Percentiles rank a stretch among this genome's conserved stretches.
Evolutionary conservation across 1,140 invertebrate genomes (phyloP).

Genomic region (Asbolus verrucosus): DNA sequence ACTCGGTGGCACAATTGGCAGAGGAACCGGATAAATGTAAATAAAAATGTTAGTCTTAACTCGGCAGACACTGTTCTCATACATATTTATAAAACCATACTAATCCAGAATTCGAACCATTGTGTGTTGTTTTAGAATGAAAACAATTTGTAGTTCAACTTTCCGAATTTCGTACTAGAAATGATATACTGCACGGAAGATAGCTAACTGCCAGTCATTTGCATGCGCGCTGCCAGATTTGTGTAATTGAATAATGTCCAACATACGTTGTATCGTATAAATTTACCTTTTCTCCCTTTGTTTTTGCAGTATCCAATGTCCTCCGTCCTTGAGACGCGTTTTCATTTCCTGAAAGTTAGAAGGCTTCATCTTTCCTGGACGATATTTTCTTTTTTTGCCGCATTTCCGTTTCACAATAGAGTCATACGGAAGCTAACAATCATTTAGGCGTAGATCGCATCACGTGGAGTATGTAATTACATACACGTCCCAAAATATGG

Average conservation of each 20-base stretch:
- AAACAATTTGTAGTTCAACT: slow-evolving; percentile 35
- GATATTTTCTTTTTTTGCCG: slow-evolving; percentile 32
- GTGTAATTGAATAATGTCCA: slow-evolving; percentile 25
- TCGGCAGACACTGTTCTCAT: slow-evolving; percentile 15
- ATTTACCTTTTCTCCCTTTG: slow-evolving; percentile 12
- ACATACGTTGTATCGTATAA: slow-evolving; percentile 28
- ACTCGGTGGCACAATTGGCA: slow-evolving; percentile 19
- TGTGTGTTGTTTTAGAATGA: slow-evolving; percentile 16
- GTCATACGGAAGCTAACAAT: slow-evolving; percentile 13
- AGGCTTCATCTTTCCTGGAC: slow-evolving; percentile 23
- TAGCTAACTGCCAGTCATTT: slow-evolving; percentile 36
- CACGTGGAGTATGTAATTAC: not conserved
- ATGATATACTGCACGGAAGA: slow-evolving; percentile 26
- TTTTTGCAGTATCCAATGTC: not conserved
- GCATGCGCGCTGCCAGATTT: slow-evolving; percentile 29
- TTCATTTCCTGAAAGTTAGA: slow-evolving; percentile 34
- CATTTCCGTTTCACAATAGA: slow-evolving; percentile 21
- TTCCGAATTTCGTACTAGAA: slow-evolving; percentile 30
- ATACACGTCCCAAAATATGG: no score
- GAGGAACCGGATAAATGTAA: slow-evolving; percentile 20
- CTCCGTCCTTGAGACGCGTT: slow-evolving; percentile 22
- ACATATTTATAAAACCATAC: slow-evolving; percentile 16
- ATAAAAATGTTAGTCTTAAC: slow-evolving; percentile 29
- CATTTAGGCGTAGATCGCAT: slow-evolving; percentile 3
- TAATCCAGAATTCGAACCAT: slow-evolving; percentile 10